Conservation (phyloP, 1,140 invertebrate species). For the Bathynomus jamesi region DNA sequence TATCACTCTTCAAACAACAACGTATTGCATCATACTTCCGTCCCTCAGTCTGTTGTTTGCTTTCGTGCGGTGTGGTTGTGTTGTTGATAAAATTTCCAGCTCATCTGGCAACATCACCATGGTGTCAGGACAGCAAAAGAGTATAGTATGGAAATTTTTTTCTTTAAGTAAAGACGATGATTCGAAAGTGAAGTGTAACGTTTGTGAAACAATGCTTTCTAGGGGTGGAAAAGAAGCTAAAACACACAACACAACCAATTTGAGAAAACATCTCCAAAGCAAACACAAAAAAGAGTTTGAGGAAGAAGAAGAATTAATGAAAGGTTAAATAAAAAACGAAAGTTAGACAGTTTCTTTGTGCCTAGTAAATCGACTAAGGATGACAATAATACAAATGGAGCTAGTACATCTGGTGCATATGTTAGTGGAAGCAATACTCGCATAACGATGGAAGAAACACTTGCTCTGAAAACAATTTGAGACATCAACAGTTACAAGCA, state of each 20-base stretch:
- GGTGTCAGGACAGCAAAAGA: no score
- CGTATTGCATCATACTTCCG: no score
- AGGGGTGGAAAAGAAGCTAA: not conserved
- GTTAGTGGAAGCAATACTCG: not conserved
- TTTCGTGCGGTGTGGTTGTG: no score
- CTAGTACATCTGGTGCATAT: not conserved
- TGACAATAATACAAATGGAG: not conserved
- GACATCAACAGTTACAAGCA: constrained; percentile 10
- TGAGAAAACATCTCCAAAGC: constrained; percentile 8
- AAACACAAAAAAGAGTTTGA: constrained; percentile 9
- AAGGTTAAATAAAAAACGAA: constrained; percentile 9
- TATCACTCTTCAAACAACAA: no score
- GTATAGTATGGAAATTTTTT: no score
- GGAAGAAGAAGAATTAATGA: constrained; percentile 8
- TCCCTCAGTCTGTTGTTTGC: no score
- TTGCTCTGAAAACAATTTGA: not conserved
- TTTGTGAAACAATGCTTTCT: not conserved
- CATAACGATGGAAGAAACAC: constrained; percentile 3
- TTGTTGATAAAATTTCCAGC: no score
- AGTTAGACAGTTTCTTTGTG: not conserved
- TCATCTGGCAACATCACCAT: no score
- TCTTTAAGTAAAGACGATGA: no score
- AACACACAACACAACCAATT: no score
- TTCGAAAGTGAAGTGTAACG: not conserved
- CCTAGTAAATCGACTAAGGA: no score